phyloP scores from a whole-genome alignment of 2,888 invertebrate species.

The Drosophila infuscata region DNA sequence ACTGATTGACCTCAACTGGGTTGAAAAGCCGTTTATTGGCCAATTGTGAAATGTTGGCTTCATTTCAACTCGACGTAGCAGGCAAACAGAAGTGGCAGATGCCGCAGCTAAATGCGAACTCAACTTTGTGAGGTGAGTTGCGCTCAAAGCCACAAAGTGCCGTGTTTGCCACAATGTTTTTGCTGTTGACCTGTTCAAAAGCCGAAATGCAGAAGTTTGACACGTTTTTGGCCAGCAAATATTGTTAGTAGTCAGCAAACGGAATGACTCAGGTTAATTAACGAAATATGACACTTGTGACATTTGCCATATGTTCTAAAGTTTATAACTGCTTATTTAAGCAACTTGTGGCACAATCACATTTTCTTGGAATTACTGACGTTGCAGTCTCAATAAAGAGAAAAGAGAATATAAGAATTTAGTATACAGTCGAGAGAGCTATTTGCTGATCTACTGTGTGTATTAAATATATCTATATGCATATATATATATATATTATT shows the following conservation, averaged over 20 bases:
- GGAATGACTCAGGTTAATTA: not conserved
- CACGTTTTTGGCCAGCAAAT: not conserved
- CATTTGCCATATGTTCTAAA: not conserved
- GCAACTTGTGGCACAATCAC: not conserved
- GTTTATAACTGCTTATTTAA: not conserved
- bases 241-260: not conserved
- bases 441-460: not conserved
- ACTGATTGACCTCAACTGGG: not conserved
- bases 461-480: not conserved
- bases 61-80: slow-evolving; percentile 6
- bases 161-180: not conserved
- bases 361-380: not conserved
- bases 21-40: not conserved
- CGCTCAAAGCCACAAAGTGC: not conserved
- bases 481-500: not conserved
- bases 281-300: not conserved
- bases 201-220: not conserved
- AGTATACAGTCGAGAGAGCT: too few relatives aligned
- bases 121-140: slow-evolving; percentile 19
- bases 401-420: not conserved
- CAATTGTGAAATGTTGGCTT: not conserved
- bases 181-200: not conserved
- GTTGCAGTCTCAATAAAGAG: not conserved
- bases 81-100: slow-evolving; percentile 12
- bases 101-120: not conserved